A percentile compares a stretch with the other conserved stretches of the same genome.
Conservation (phyloP, 2,797 vertebrate genomes). For the Eulemur coronatus region DNA sequence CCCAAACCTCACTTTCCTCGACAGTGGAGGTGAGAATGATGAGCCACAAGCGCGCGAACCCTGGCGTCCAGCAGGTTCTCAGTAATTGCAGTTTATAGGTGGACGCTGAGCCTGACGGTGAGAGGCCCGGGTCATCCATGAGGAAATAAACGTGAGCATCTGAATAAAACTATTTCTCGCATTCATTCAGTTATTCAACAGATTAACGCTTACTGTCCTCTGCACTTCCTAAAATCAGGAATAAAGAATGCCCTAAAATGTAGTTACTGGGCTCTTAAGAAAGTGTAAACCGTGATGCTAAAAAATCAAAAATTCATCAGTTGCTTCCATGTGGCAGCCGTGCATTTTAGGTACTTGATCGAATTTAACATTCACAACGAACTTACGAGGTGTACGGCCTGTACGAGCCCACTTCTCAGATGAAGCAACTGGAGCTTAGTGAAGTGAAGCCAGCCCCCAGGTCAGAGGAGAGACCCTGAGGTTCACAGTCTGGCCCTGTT, state of each 20-base stretch:
- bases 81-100: neutral
- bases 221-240: neutral
- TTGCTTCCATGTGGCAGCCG: neutral
- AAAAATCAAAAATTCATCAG: neutral
- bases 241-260: neutral
- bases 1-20: neutral
- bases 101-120: neutral
- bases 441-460: neutral
- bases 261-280: neutral
- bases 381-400: neutral
- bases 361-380: neutral
- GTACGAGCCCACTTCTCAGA: neutral
- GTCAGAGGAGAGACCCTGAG: neutral
- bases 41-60: neutral
- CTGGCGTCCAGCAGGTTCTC: neutral
- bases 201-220: neutral
- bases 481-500: neutral
- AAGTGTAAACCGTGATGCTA: neutral
- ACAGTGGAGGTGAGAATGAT: neutral
- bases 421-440: neutral
- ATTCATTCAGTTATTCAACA: neutral
- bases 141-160: neutral
- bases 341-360: neutral
- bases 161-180: neutral
- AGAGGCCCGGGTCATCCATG: neutral